phyloP scores from a whole-genome alignment of 2,797 vertebrate genomes.

The Arnoldichthys spilopterus region DNA sequence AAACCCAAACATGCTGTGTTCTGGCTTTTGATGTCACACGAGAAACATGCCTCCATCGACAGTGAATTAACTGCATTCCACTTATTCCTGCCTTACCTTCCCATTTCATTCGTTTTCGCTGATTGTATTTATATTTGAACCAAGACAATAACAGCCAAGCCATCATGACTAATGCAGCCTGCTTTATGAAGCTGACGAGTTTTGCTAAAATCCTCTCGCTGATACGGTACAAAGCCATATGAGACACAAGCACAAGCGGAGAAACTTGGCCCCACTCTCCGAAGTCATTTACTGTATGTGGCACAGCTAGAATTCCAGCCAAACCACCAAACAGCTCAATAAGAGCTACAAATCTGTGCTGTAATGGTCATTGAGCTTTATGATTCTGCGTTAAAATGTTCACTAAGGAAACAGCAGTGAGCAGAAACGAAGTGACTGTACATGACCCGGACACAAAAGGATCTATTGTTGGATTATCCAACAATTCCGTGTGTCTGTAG shows the following conservation, averaged over 20 bases:
- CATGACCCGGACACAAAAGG: constrained; percentile 35
- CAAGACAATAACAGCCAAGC: constrained; percentile 68
- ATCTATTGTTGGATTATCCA: constrained; percentile 33
- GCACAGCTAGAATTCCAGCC: background rate
- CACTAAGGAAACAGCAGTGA: background rate
- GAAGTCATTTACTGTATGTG: background rate
- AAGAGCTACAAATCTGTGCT: background rate
- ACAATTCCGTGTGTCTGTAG: constrained; percentile 25
- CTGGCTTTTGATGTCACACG: constrained; percentile 82
- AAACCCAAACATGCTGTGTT: constrained; percentile 83
- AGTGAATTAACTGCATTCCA: constrained; percentile 87
- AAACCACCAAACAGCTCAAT: constrained; percentile 6
- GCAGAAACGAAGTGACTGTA: constrained; percentile 3
- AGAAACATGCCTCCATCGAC: constrained; percentile 86
- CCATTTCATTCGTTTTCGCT: background rate
- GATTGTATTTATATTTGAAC: constrained; percentile 59
- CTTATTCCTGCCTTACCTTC: constrained; percentile 73
- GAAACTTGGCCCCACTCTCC: background rate
- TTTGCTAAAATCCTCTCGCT: background rate
- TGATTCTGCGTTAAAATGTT: background rate
- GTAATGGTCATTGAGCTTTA: background rate
- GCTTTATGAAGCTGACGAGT: background rate
- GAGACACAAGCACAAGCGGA: background rate
- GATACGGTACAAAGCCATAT: constrained; percentile 42
- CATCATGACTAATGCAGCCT: background rate